phyloP scores from a whole-genome alignment of 2,113 vertebrate species.

The Hylia prasina region DNA sequence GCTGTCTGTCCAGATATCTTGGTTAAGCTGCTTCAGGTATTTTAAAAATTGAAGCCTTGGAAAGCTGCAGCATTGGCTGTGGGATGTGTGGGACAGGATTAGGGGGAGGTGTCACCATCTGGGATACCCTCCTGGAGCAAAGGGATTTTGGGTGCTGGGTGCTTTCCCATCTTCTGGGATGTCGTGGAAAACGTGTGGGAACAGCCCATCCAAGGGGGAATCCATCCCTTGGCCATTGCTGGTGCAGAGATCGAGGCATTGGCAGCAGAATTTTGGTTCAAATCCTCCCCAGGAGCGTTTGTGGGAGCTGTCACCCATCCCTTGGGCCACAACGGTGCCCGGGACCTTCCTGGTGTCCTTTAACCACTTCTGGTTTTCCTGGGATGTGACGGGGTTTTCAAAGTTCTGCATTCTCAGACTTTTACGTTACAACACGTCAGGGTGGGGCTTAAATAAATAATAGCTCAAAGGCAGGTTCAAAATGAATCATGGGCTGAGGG shows the following conservation, averaged over 20 bases:
- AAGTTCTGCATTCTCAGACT: slow-evolving; percentile 52
- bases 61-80: background rate
- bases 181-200: rapidly evolving
- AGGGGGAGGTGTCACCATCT: rapidly evolving
- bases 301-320: background rate
- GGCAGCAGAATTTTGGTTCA: background rate
- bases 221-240: background rate
- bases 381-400: background rate
- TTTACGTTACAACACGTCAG: slow-evolving; percentile 23
- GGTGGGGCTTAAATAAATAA: slow-evolving; percentile 59
- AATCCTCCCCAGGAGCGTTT: background rate
- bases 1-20: background rate
- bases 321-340: rapidly evolving
- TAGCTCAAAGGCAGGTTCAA: slow-evolving; percentile 55
- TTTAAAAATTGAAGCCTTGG: rapidly evolving
- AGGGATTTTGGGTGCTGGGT: background rate
- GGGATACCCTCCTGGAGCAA: background rate
- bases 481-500: slow-evolving; percentile 37
- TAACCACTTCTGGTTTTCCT: background rate
- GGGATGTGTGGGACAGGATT: background rate
- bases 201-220: background rate
- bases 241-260: background rate
- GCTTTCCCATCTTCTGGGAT: background rate
- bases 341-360: background rate
- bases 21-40: background rate